These are phyloP conservation scores for Bos javanicus DNA, from an alignment of 2,113 vertebrate genomes.

Conservation along the genomic window DNA sequence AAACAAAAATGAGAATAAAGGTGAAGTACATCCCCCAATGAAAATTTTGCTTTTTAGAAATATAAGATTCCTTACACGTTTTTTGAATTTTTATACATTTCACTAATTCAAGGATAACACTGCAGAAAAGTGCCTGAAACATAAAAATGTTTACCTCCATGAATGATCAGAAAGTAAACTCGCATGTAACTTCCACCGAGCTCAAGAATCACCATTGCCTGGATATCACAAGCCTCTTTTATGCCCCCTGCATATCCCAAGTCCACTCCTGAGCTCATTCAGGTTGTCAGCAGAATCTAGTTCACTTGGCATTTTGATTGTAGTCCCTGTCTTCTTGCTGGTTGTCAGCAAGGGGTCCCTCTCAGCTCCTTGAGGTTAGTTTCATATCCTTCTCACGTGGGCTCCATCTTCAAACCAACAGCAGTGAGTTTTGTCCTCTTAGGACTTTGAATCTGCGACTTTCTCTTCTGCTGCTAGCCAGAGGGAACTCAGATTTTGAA, in stretches of 20 bases:
- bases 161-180: background rate
- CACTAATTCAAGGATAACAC: conserved; percentile 5
- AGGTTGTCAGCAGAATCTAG: background rate
- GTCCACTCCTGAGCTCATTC: background rate
- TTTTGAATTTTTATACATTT: background rate
- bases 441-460: background rate
- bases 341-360: background rate
- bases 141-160: background rate
- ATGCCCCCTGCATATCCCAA: background rate
- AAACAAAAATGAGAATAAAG: background rate
- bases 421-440: background rate
- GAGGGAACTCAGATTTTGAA: background rate
- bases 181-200: background rate
- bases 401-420: background rate
- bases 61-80: background rate
- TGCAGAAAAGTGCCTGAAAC: background rate
- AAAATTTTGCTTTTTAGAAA: conserved; percentile 37
- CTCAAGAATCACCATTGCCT: background rate
- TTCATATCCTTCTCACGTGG: background rate
- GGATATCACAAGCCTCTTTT: background rate
- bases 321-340: background rate
- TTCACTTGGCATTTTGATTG: background rate
- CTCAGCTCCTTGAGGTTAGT: background rate
- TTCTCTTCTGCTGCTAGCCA: background rate
- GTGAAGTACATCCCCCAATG: background rate